Evolutionary conservation across 2,113 vertebrate genomes (phyloP).

Genomic region (Struthio camelus): DNA sequence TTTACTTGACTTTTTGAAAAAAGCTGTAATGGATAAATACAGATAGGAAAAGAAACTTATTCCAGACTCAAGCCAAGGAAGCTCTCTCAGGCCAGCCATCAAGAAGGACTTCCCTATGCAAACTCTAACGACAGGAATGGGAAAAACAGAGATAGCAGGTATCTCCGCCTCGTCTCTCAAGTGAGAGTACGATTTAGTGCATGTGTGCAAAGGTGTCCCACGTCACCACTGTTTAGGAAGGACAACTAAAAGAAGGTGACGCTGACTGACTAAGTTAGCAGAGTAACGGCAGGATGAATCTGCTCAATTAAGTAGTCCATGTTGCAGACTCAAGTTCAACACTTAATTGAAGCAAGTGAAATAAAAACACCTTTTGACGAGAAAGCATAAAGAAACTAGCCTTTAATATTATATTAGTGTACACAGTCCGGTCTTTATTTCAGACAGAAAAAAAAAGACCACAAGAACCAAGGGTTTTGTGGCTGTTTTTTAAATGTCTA

Average conservation of each 20-base stretch:
- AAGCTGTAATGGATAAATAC: background rate
- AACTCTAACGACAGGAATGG: background rate
- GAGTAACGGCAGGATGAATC: background rate
- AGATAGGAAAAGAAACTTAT: background rate
- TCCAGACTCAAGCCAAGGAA: background rate
- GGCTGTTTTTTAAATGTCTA: background rate
- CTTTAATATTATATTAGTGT: background rate
- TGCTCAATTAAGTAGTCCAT: background rate
- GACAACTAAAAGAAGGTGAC: accelerated
- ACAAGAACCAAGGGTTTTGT: background rate
- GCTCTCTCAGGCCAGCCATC: background rate
- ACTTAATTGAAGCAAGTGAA: background rate
- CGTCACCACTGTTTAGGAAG: accelerated
- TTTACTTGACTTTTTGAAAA: background rate
- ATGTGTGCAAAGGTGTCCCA: background rate
- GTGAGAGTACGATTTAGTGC: too few relatives aligned
- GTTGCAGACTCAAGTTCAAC: background rate
- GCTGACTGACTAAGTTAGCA: background rate
- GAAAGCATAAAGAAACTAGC: background rate
- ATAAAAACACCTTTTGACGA: background rate
- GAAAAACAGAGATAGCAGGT: background rate
- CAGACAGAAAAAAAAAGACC: background rate
- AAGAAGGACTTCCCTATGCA: background rate
- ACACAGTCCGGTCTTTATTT: background rate
- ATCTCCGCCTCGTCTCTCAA: background rate